Evolutionary conservation across 1,140 invertebrate genomes (phyloP), one percentile per base, ranked within the genome.

Genomic region (honey bee (Apis mellifera)): DNA sequence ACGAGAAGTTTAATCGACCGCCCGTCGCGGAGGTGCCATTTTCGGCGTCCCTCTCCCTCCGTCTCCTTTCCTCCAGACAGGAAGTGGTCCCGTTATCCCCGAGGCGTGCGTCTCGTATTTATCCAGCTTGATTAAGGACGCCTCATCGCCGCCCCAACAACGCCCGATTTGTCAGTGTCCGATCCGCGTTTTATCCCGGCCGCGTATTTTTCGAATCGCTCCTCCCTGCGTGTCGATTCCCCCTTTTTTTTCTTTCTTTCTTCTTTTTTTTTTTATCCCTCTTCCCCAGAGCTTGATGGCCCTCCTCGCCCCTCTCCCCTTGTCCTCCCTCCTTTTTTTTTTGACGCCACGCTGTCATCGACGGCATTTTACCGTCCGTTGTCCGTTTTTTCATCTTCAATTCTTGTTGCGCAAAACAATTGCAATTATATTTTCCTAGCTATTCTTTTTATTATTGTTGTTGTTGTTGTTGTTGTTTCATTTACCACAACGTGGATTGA

Each of bases 61-160:
- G 23, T 11, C 42, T 11, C 13, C 2, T 7, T n/a, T 75, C 9
- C 50, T 70, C 19, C 21, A 19, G 60, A n/a, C 71, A 64, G 62
- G 60, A 87, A 79, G 17, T 62, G 62, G 77, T 84, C 69, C 65
- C 62, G 86, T 87, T 87, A 87, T 87, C 85, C 84, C 78, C 52
- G 60, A 65, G 69, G 64, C 77, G 32, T 15, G 42, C 50, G 9
- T 74, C 69, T 78, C 60, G 57, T 32, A 64, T 62, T 71, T 84
- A 84, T 88, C 86, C 66, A 65, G 59, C 64, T 76, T 87, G 86
- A 87, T 87, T 88, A 88, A 82, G 74, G 65, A 82, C 50, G 57
- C 74, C 60, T 88, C 86, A 88, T 87, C 78, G 65, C 48, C n/a
- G 65, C 9, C 62, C 13, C 62, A 26, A 79, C 64, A 59, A 52